Evolutionary conservation across 2,113 vertebrate species (phyloP), one percentile per base, ranked within the genome.

Genomic region (Pygoscelis antarcticus): DNA sequence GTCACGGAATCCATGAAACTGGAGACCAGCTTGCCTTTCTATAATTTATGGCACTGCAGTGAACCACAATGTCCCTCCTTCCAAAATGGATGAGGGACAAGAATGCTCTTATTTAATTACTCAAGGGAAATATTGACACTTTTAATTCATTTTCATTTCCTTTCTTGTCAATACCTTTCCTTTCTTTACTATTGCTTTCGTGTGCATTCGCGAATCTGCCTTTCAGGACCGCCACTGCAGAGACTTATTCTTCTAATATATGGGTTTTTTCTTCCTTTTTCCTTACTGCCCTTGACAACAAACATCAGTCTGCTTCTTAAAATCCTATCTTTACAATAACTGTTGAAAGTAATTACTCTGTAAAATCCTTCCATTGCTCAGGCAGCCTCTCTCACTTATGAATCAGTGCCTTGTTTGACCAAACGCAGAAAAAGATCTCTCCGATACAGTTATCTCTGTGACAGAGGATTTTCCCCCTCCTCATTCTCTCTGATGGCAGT

Each of bases 131-230:
- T 95, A 93, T 44, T 49, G 94, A 87, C 80, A 86, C 44, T 78
- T 92, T 78, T 5, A 94, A 95, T 81, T 94, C 11, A 87, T 83
- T 89, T 88, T 83, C 4, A 83, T 87, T 92, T 87, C 60, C n/a
- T 66, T 92, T 82, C 57, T 36, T 81, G 86, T 91, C 94, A 81
- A 91, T 90, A 78, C 5, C 21, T 58, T 65, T 52, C n/a, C 55
- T 78, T 83, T 86, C 88, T 83, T 81, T 75, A 47, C 21, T 75
- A 16, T 11, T 17, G 32, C 17, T 83, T 83, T 92, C 62, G 34
- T 36, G n/a, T 17, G 13, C 2, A 4, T 78, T 89, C 3, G 2
- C 65, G 87, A 86, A 80, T 74, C 55, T 75, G 71, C 38, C 75
- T 94, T 88, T 68, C 42, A 89, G 38, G 38, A 52, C 87, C 78